These are phyloP conservation scores for Eclectus roratus DNA, from an alignment of 2,113 vertebrate genomes.

Conservation along the genomic window DNA sequence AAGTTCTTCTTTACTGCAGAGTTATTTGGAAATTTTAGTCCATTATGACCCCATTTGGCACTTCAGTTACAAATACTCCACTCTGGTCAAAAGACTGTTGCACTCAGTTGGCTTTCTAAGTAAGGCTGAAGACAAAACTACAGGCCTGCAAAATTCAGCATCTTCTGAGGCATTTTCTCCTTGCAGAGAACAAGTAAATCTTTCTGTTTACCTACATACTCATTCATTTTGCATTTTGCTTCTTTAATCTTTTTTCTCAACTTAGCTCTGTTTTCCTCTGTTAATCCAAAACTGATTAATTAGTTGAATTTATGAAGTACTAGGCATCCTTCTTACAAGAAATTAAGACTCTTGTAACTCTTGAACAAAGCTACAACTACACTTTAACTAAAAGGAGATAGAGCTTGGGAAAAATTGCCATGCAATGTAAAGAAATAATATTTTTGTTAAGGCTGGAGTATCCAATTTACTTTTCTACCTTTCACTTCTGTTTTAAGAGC, in stretches of 20 bases:
- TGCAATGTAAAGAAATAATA: neutral
- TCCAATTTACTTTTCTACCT: neutral
- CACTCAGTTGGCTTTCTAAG: neutral
- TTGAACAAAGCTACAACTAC: neutral
- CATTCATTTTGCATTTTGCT: neutral
- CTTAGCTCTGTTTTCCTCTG: neutral
- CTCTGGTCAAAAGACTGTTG: neutral
- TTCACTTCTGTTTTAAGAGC: neutral
- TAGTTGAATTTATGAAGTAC: neutral
- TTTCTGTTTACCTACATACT: neutral
- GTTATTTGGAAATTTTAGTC: neutral
- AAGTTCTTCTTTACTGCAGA: neutral
- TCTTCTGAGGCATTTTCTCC: neutral
- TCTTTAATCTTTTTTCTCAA: neutral
- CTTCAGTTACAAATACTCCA: neutral
- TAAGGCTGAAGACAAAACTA: neutral
- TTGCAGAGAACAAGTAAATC: neutral
- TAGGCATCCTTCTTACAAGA: neutral
- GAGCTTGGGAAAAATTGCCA: neutral
- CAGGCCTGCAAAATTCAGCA: neutral
- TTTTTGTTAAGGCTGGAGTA: neutral
- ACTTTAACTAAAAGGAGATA: neutral
- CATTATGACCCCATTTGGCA: neutral
- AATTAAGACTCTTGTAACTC: neutral
- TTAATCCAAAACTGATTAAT: neutral